Evolutionary conservation across 1,140 invertebrate genomes (phyloP).

Genomic region (Drosophila arizonae): DNA sequence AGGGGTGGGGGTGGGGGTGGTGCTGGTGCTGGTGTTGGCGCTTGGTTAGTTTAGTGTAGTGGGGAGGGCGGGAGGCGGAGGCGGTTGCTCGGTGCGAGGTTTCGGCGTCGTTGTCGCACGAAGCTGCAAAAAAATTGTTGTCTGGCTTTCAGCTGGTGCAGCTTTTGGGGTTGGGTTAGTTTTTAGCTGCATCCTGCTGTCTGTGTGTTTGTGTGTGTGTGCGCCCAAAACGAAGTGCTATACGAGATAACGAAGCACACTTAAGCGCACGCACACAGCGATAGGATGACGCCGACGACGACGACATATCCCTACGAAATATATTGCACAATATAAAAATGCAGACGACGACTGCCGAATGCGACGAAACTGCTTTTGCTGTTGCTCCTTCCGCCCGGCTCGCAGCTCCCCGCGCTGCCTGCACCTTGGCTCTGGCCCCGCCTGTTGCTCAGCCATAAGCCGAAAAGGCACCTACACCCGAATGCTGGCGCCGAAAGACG

Average conservation of each 20-base stretch:
- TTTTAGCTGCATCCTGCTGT: slow-evolving; percentile 58
- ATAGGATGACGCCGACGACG: slow-evolving; percentile 1
- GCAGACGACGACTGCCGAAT: slow-evolving; percentile 77
- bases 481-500: slow-evolving; percentile 65
- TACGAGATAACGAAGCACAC: slow-evolving; percentile 80
- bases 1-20: neutral
- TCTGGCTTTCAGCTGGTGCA: slow-evolving; percentile 68
- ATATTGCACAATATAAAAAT: slow-evolving; percentile 81
- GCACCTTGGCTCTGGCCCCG: slow-evolving; percentile 10
- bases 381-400: too few species aligned
- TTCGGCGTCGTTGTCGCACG: slow-evolving; percentile 62
- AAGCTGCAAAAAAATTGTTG: slow-evolving; percentile 71
- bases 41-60: neutral
- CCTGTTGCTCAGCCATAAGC: slow-evolving; percentile 46
- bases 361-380: slow-evolving; percentile 27
- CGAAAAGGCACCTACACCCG: slow-evolving; percentile 70
- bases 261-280: slow-evolving; percentile 69
- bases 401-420: neutral
- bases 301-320: slow-evolving; percentile 70
- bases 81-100: slow-evolving; percentile 4
- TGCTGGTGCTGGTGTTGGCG: neutral
- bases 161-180: slow-evolving; percentile 52
- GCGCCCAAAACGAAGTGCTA: slow-evolving; percentile 79
- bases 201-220: slow-evolving; percentile 44
- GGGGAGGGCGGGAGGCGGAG: neutral